phyloP scores from a whole-genome alignment of 2,113 vertebrate species.

The Lycocorax pyrrhopterus region DNA sequence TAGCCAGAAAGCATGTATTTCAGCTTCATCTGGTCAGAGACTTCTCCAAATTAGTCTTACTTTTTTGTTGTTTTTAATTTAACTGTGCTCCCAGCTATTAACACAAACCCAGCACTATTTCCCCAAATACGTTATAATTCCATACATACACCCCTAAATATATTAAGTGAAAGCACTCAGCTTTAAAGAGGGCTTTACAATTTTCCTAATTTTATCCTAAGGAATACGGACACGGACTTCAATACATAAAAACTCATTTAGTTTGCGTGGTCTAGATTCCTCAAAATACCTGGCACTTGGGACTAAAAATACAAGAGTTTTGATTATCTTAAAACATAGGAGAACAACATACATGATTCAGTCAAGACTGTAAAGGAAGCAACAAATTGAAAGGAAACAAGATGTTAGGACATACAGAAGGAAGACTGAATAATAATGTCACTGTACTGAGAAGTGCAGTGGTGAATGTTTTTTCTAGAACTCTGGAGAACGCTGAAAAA shows the following conservation, averaged over 20 bases:
- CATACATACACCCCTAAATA: not conserved
- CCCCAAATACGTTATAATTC: not conserved
- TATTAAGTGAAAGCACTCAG: not conserved
- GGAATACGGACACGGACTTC: not conserved
- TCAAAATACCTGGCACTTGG: not conserved
- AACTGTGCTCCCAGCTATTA: not conserved
- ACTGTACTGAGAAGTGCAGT: not conserved
- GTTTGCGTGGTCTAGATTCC: not conserved
- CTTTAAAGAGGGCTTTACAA: not conserved
- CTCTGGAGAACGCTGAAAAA: not conserved
- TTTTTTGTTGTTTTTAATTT: not conserved
- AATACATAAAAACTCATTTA: not conserved
- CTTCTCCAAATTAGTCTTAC: not conserved
- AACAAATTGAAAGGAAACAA: not conserved
- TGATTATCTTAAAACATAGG: not conserved
- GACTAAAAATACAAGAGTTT: not conserved
- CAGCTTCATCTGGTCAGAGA: not conserved
- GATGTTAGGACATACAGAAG: not conserved
- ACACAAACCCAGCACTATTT: not conserved
- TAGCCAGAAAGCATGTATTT: not conserved
- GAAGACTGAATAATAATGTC: not conserved
- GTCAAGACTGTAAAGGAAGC: not conserved
- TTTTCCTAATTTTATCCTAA: not conserved
- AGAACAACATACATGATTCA: not conserved
- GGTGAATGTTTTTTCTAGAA: not conserved